Conservation (phyloP, 2,888 invertebrate genomes). For the Eristalis intricaria region DNA sequence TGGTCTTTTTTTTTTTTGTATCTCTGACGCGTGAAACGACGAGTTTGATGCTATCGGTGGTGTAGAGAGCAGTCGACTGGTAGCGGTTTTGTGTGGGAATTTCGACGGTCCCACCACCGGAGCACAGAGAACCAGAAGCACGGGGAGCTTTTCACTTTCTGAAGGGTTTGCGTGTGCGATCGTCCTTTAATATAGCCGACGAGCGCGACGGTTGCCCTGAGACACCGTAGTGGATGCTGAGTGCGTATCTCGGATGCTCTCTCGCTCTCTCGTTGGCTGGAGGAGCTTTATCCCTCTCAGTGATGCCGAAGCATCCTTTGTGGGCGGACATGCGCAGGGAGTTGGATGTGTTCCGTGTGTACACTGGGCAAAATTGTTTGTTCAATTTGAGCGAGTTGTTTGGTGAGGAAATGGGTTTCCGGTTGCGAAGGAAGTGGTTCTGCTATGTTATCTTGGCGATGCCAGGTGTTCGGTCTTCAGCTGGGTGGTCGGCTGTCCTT, state of each 20-base stretch:
- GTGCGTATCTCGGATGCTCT: background rate
- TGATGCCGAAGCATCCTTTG: slow-evolving; percentile 42
- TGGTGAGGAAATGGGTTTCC: too few species aligned
- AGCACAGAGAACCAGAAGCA: slow-evolving; percentile 40
- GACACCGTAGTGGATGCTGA: slow-evolving; percentile 45
- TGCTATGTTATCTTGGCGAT: too few species aligned
- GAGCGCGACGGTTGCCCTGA: background rate
- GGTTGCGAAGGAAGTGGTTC: too few species aligned
- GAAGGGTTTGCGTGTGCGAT: slow-evolving; percentile 46
- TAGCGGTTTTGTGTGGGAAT: slow-evolving; percentile 49
- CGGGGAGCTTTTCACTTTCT: slow-evolving; percentile 68
- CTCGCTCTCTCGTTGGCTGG: background rate
- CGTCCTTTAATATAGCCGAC: slow-evolving; percentile 52
- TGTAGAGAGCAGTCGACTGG: slow-evolving; percentile 32
- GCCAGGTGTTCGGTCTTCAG: too few species aligned
- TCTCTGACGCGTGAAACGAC: background rate
- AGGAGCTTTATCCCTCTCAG: slow-evolving; percentile 14
- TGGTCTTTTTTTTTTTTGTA: slow-evolving; percentile 13
- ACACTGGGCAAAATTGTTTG: slow-evolving; percentile 37
- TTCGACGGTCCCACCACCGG: slow-evolving; percentile 26
- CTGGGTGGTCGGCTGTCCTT: too few species aligned
- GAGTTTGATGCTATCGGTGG: slow-evolving; percentile 49
- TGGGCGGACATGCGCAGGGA: slow-evolving; percentile 34
- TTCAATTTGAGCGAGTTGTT: background rate
- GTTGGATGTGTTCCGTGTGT: background rate